Evolutionary conservation across 2,888 invertebrate species (phyloP).

Genomic region (Pseudoips prasinana): DNA sequence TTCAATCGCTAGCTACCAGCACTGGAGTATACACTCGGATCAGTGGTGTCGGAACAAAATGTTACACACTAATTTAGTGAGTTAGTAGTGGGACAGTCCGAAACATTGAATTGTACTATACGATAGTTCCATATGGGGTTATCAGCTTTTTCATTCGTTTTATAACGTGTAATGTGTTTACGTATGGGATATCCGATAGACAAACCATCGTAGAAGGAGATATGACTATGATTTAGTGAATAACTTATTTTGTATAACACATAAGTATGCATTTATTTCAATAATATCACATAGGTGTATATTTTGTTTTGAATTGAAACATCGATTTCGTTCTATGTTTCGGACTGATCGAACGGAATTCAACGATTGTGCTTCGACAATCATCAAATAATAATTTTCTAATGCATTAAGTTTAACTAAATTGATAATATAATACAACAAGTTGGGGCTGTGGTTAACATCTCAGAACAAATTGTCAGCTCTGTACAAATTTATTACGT

Average conservation of each 20-base stretch:
- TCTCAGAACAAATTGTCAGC: slow-evolving; percentile 15
- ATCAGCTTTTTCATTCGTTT: too few species aligned
- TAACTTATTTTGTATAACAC: too few species aligned
- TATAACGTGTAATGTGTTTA: too few species aligned
- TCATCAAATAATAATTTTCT: slow-evolving; percentile 30
- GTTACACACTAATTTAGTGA: slow-evolving; percentile 3
- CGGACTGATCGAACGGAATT: slow-evolving; percentile 2
- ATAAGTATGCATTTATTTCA: too few species aligned
- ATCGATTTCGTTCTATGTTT: background rate
- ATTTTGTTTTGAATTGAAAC: too few species aligned
- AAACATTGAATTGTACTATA: too few species aligned
- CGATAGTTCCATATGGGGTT: too few species aligned
- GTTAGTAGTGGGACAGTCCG: background rate
- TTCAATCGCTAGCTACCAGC: slow-evolving; percentile 42
- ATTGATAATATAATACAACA: slow-evolving; percentile 25
- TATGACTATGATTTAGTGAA: too few species aligned
- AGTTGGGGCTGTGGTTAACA: slow-evolving; percentile 26
- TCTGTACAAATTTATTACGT: slow-evolving; percentile 20
- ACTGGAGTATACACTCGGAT: slow-evolving; percentile 27
- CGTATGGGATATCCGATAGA: too few species aligned
- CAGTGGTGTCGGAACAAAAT: slow-evolving; percentile 26
- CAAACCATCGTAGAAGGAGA: too few species aligned
- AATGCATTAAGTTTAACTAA: slow-evolving; percentile 32
- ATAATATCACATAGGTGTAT: too few species aligned
- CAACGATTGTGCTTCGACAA: slow-evolving; percentile 20